phyloP scores from a whole-genome alignment of 1,140 invertebrate species.

The Araneus ventricosus region DNA sequence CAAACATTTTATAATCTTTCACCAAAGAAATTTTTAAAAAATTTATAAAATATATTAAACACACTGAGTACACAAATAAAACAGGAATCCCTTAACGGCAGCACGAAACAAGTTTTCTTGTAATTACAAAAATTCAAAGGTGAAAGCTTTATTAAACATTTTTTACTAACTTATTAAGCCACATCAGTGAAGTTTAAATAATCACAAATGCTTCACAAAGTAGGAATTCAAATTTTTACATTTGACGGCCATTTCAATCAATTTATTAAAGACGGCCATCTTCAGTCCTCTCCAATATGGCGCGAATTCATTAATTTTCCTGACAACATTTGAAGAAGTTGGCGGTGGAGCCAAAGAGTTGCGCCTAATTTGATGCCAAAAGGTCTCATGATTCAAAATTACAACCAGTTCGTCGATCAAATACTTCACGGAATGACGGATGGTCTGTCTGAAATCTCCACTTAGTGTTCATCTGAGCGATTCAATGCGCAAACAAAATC shows the following conservation, averaged over 20 bases:
- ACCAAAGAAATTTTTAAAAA: too few relatives aligned
- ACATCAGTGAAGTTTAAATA: too few relatives aligned
- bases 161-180: too few relatives aligned
- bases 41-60: too few relatives aligned
- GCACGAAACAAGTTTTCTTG: too few relatives aligned
- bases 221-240: too few relatives aligned
- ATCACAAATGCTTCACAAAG: too few relatives aligned
- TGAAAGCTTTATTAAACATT: too few relatives aligned
- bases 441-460: background rate
- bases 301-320: background rate
- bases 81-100: too few relatives aligned
- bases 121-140: too few relatives aligned
- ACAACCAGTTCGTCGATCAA: background rate
- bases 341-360: background rate
- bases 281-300: background rate
- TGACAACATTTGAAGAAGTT: background rate
- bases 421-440: background rate
- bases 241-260: background rate
- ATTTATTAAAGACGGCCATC: background rate
- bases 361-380: background rate
- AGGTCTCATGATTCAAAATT: conserved; percentile 10
- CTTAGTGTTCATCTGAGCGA: conserved; percentile 4
- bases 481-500: background rate
- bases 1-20: too few relatives aligned
- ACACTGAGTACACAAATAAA: too few relatives aligned